Conservation (phyloP, 2,888 invertebrate genomes). For the Phortica okadai region DNA sequence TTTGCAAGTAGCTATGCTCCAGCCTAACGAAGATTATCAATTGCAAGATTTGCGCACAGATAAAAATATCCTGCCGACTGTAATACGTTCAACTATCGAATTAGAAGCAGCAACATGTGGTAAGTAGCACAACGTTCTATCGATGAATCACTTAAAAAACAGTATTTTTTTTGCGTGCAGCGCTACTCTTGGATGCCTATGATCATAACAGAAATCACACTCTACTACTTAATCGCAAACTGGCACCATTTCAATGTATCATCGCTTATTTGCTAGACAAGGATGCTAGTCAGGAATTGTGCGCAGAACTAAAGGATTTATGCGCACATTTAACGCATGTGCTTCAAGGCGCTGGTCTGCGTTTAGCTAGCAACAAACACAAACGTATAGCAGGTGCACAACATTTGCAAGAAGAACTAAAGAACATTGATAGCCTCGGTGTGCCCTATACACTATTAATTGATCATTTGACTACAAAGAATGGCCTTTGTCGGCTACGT, state of each 20-base stretch:
- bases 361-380: slow-evolving; percentile 58
- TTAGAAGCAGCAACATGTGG: slow-evolving; percentile 68
- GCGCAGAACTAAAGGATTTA: slow-evolving; percentile 78
- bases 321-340: slow-evolving; percentile 79
- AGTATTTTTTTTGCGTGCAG: slow-evolving; percentile 44
- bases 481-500: slow-evolving; percentile 83
- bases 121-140: slow-evolving; percentile 44
- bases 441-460: slow-evolving; percentile 86
- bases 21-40: slow-evolving; percentile 47
- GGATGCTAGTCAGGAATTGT: slow-evolving; percentile 10
- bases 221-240: slow-evolving; percentile 79
- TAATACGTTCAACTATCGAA: slow-evolving; percentile 70
- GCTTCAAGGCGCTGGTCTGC: slow-evolving; percentile 77
- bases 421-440: slow-evolving; percentile 77
- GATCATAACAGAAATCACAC: slow-evolving; percentile 77
- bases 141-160: neutral
- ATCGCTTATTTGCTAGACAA: slow-evolving; percentile 78
- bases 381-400: neutral
- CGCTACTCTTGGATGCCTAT: slow-evolving; percentile 77
- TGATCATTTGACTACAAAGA: slow-evolving; percentile 81
- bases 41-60: slow-evolving; percentile 55
- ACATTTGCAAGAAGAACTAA: slow-evolving; percentile 42
- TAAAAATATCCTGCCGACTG: slow-evolving; percentile 52
- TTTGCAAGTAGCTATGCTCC: slow-evolving; percentile 52
- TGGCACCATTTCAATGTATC: slow-evolving; percentile 87